Conservation (phyloP, 2,888 invertebrate genomes). For the Penaeus monodon region DNA sequence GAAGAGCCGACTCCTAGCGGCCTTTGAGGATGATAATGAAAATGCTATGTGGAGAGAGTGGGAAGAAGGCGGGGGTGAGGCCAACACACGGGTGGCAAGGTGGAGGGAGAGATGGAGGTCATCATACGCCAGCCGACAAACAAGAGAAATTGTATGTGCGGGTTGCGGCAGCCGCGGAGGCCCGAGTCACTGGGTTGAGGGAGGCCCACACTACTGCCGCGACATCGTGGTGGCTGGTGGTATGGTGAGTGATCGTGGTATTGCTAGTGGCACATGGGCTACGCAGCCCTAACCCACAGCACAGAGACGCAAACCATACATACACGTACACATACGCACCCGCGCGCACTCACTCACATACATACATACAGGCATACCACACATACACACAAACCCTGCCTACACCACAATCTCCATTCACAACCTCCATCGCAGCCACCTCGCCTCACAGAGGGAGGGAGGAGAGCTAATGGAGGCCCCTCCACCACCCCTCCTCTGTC, state of each 20-base stretch:
- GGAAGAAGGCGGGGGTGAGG: no score
- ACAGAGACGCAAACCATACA: background rate
- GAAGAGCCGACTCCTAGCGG: no score
- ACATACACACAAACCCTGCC: no score
- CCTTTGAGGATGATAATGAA: no score
- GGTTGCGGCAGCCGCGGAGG: background rate
- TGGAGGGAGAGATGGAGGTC: background rate
- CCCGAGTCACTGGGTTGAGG: no score
- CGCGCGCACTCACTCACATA: no score
- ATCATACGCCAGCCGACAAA: constrained; percentile 8
- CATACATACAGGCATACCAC: no score
- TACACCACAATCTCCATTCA: constrained; percentile 27
- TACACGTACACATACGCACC: no score
- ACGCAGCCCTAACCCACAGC: background rate
- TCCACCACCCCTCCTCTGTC: no score
- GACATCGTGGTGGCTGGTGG: background rate
- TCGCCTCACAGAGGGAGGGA: no score
- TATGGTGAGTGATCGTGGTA: background rate
- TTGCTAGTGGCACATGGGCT: background rate
- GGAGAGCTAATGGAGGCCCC: background rate
- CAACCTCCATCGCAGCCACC: background rate
- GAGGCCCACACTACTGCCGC: no score
- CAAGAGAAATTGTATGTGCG: background rate
- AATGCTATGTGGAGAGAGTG: no score
- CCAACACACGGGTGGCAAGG: background rate